Evolutionary conservation across 1,140 invertebrate genomes (phyloP).

Genomic region (Agrypnia vestita): DNA sequence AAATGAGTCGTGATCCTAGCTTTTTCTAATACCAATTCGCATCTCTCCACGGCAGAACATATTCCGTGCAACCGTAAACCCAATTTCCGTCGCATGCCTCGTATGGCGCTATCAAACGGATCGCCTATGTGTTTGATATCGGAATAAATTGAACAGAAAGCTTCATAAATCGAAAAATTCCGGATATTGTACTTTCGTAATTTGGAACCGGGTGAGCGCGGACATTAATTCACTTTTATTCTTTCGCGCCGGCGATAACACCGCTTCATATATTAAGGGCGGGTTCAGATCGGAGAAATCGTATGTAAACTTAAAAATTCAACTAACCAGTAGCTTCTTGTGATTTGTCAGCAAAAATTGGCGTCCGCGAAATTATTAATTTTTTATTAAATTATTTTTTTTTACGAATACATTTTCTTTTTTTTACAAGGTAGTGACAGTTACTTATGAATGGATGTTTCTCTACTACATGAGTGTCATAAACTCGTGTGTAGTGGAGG

Average conservation of each 20-base stretch:
- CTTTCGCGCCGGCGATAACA: slow-evolving; percentile 15
- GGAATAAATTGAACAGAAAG: slow-evolving; percentile 36
- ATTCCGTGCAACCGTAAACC: slow-evolving; percentile 5
- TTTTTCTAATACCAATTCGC: neutral
- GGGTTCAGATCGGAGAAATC: slow-evolving; percentile 14
- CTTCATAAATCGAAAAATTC: slow-evolving; percentile 30
- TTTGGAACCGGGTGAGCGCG: slow-evolving; percentile 16
- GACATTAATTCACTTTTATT: slow-evolving; percentile 40
- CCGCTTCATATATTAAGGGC: slow-evolving; percentile 10
- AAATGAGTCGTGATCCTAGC: no score
- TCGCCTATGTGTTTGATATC: slow-evolving; percentile 27
- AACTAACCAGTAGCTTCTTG: neutral
- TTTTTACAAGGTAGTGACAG: no score
- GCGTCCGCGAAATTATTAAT: neutral
- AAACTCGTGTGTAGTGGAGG: no score
- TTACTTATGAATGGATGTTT: no score
- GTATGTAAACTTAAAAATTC: neutral
- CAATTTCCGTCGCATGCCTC: slow-evolving; percentile 26
- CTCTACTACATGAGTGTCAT: no score
- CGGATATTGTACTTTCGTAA: slow-evolving; percentile 40
- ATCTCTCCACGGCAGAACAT: neutral
- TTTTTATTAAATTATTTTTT: no score
- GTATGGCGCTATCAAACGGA: slow-evolving; percentile 19
- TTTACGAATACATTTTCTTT: no score
- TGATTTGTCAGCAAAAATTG: slow-evolving; percentile 12